A percentile compares a stretch with the other conserved stretches of the same genome.
phyloP scores from a whole-genome alignment of 1,140 invertebrate genomes.

The Neodiprion lecontei region DNA sequence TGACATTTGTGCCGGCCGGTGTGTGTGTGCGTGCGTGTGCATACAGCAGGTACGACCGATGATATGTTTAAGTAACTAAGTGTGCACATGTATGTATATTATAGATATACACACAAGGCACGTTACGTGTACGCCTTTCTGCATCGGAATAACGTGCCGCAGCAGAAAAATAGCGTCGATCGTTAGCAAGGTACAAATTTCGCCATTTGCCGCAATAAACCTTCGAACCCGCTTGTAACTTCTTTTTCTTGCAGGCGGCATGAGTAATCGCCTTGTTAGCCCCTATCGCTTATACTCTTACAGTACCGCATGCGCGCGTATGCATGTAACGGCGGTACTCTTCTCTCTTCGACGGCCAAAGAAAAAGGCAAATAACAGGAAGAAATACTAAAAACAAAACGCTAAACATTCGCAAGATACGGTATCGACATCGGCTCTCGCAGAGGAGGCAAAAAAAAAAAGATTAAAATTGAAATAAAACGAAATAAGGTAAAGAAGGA shows the following conservation, averaged over 20 bases:
- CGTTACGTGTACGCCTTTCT: not conserved
- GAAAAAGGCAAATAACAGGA: constrained; percentile 27
- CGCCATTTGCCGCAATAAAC: constrained; percentile 61
- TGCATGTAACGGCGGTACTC: not conserved
- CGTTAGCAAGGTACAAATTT: constrained; percentile 63
- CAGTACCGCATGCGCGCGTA: not conserved
- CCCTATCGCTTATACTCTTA: constrained; percentile 52
- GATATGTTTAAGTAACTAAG: too few relatives aligned
- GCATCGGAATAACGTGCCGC: not conserved
- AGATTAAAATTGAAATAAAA: too few relatives aligned
- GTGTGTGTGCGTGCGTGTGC: too few relatives aligned
- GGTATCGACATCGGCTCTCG: constrained; percentile 50
- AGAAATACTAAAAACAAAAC: constrained; percentile 35
- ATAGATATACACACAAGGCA: too few relatives aligned
- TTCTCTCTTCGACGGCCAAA: not conserved
- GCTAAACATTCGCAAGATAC: constrained; percentile 51
- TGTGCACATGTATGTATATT: too few relatives aligned
- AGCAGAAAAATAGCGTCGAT: constrained; percentile 45
- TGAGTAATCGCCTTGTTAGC: constrained; percentile 63
- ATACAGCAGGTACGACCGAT: too few relatives aligned
- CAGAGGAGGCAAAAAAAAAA: constrained; percentile 30
- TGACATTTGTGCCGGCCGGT: too few relatives aligned
- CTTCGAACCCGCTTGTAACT: constrained; percentile 57
- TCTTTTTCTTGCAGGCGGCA: constrained; percentile 57
- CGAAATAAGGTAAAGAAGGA: too few relatives aligned